Evolutionary conservation across 2,113 vertebrate genomes (phyloP), one percentile per base, ranked within the genome.

Genomic region (Cebidichthys violaceus): DNA sequence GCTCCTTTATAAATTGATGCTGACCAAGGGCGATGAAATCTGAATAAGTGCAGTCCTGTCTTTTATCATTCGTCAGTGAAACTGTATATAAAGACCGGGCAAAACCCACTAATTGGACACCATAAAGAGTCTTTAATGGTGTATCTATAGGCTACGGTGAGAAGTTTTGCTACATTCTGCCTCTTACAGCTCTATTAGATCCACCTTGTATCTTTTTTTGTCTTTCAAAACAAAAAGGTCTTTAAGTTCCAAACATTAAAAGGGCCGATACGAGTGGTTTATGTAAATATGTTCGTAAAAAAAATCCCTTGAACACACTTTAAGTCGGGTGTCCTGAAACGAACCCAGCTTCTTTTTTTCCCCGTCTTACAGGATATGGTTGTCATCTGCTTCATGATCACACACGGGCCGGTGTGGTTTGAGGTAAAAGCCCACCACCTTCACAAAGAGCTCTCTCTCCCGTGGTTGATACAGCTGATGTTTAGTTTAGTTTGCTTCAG

Each of bases 241-340:
- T 75, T 82, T 65, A 1, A 78, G 75, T 86, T 83, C 59, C n/a
- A 43, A 82, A 64, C 57, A 37, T 47, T 17, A 54, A 65, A 82
- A 6, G 69, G 72, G 33, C 24, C 75, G 76, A 82, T 35, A 45
- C 4, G 62, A 67, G 24, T 43, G 61, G n/a, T 86, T n/a, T 81
- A n/a, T 75, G 22, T 66, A 7, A 71, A 57, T 45, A 33, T 61
- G 68, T 77, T 50, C 2, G 0, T 61, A 4, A 60, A 6, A 68
- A 43, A 52, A 55, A 39, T 31, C 15, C 7, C 2, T 0, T 1
- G 33, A 35, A 27, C 4, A 20, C 55, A 7, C 17, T 77, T 85
- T 93, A 95, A 54, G 89, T 91, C 0, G 72, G 93, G 75, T 93
- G 92, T 72, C 94, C 94, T 3, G 94, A 88, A 68, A 93, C 87